These are phyloP conservation scores for Lamprotornis superbus DNA, from an alignment of 2,113 vertebrate genomes.

Conservation along the genomic window DNA sequence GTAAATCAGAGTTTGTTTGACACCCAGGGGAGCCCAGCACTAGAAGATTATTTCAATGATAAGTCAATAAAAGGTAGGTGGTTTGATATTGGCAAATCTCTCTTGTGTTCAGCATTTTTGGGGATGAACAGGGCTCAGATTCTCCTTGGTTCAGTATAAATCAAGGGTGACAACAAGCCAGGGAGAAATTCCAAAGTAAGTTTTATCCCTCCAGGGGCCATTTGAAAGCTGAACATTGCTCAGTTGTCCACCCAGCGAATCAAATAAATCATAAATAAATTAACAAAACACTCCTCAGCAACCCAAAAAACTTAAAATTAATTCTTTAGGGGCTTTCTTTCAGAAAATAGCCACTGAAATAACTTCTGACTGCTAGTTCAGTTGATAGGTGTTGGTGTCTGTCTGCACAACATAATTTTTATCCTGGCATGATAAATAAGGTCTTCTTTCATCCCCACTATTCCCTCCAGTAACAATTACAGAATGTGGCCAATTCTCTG, in stretches of 20 bases:
- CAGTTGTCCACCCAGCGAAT: neutral
- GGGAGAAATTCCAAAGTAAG: neutral
- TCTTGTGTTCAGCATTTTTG: neutral
- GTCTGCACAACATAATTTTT: neutral
- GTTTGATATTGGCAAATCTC: neutral
- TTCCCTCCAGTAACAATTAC: neutral
- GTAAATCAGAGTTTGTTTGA: conserved; percentile 98
- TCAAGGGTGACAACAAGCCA: neutral
- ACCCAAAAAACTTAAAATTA: neutral
- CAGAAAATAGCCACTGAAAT: neutral
- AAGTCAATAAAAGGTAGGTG: conserved; percentile 89
- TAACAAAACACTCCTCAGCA: neutral
- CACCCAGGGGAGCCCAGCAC: conserved; percentile 93
- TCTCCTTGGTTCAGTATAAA: neutral
- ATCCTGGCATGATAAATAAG: neutral
- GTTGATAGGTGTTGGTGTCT: neutral
- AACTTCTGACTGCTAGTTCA: neutral
- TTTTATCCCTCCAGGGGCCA: neutral
- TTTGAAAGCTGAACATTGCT: neutral
- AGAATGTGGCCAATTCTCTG: neutral
- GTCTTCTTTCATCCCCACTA: neutral
- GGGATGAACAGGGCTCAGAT: neutral
- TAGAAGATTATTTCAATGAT: conserved; percentile 95
- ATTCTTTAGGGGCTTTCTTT: neutral
- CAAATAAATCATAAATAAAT: neutral